phyloP scores from a whole-genome alignment of 2,888 invertebrate genomes.

The Odontocerum albicorne region DNA sequence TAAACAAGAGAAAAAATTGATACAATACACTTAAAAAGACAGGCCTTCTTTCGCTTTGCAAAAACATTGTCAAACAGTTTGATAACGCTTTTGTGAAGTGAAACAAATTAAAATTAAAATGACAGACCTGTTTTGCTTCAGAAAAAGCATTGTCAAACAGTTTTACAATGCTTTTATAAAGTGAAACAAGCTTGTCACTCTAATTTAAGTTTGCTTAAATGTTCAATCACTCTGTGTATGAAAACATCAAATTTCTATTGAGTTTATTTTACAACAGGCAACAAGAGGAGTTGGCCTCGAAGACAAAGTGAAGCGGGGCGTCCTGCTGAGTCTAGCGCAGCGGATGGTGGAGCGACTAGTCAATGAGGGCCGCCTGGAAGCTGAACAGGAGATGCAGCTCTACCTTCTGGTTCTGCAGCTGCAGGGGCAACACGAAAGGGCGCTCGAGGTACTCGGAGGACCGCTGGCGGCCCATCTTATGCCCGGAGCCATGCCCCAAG shows the following conservation, averaged over 20 bases:
- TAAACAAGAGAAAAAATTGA: no score
- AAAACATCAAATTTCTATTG: neutral
- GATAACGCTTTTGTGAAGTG: no score
- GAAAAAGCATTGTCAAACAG: no score
- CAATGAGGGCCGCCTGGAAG: slow-evolving; percentile 83
- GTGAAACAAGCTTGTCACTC: no score
- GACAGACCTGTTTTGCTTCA: no score
- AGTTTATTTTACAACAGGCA: slow-evolving; percentile 40
- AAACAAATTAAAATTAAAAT: no score
- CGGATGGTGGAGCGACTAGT: slow-evolving; percentile 92
- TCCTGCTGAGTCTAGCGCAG: slow-evolving; percentile 86
- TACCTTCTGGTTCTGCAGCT: slow-evolving; percentile 82
- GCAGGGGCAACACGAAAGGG: slow-evolving; percentile 79
- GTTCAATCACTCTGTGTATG: no score
- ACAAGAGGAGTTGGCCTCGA: slow-evolving; percentile 51
- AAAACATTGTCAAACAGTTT: no score
- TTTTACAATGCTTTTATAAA: no score
- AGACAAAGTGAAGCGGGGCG: slow-evolving; percentile 61
- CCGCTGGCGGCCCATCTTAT: slow-evolving; percentile 69
- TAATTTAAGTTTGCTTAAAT: no score
- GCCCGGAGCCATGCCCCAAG: slow-evolving; percentile 59
- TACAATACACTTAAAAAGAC: no score
- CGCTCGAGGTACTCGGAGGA: slow-evolving; percentile 78
- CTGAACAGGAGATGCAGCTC: slow-evolving; percentile 90
- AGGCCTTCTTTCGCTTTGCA: no score